Percentiles rank a stretch among this genome's conserved stretches.
phyloP scores from a whole-genome alignment of 2,113 vertebrate genomes.

The Cariama cristata region DNA sequence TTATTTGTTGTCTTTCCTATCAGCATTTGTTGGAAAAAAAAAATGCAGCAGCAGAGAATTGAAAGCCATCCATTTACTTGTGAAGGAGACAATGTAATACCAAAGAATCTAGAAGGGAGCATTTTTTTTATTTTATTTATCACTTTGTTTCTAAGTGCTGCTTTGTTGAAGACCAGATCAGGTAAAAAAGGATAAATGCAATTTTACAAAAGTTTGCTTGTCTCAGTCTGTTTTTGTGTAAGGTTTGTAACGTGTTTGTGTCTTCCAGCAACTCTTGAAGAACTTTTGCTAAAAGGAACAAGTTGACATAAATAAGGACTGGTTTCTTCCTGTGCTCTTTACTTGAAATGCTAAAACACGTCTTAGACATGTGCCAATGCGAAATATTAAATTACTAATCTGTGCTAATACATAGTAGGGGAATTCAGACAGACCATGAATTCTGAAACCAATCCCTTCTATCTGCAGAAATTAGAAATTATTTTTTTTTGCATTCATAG shows the following conservation, averaged over 20 bases:
- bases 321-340: neutral
- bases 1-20: neutral
- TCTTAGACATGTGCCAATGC: neutral
- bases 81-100: neutral
- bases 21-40: neutral
- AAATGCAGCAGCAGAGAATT: neutral
- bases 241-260: neutral
- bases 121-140: neutral
- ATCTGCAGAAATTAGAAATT: neutral
- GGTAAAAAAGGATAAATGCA: neutral
- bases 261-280: neutral
- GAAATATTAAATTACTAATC: neutral
- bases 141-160: neutral
- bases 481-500: neutral
- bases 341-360: neutral
- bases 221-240: neutral
- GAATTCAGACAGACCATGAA: neutral
- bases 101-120: neutral
- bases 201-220: neutral
- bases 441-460: neutral
- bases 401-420: neutral
- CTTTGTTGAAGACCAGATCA: neutral
- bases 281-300: neutral
- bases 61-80: neutral
- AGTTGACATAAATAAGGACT: neutral